Conservation (phyloP, 2,888 invertebrate genomes). For the Alloscopus bannaensis region DNA sequence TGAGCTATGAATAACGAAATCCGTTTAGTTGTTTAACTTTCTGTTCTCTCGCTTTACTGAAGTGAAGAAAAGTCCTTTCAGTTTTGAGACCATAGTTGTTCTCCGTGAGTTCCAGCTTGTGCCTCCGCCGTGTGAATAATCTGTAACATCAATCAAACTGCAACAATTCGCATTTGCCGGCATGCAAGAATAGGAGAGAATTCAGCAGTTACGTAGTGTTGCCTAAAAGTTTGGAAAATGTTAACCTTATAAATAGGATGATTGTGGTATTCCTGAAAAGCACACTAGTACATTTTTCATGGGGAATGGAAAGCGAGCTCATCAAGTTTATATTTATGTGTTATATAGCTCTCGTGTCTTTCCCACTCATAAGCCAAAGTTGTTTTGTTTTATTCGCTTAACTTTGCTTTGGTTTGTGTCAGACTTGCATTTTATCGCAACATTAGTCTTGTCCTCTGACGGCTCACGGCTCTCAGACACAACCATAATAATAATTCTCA, state of each 20-base stretch:
- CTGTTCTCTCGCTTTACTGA: too few relatives aligned
- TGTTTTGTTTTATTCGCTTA: constrained; percentile 8
- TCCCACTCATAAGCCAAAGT: background rate
- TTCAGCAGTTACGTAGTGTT: too few relatives aligned
- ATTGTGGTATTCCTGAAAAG: too few relatives aligned
- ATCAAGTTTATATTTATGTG: background rate
- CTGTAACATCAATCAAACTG: constrained; percentile 43
- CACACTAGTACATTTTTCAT: too few relatives aligned
- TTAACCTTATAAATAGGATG: too few relatives aligned
- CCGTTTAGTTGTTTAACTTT: too few relatives aligned
- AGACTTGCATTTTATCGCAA: constrained; percentile 9
- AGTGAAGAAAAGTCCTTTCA: too few relatives aligned
- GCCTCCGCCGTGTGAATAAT: constrained; percentile 17
- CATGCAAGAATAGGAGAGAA: background rate
- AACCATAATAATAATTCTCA: constrained; percentile 6
- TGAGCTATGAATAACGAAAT: too few relatives aligned
- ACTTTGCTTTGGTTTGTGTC: constrained; percentile 1
- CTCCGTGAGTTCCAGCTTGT: constrained; percentile 19
- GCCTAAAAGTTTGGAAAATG: too few relatives aligned
- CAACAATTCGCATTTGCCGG: constrained; percentile 12
- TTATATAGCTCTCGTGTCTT: background rate
- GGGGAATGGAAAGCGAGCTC: background rate
- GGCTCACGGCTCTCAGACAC: too few relatives aligned
- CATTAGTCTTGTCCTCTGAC: constrained; percentile 21
- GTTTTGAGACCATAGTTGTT: too few relatives aligned